Conservation (phyloP, 1,140 invertebrate genomes). For the Apis mellifera region Amel_HAv3.1 CM009936.2:14989001-14989500, state of each 20-base stretch:
- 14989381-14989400: no score
- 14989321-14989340: no score
- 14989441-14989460: conserved; percentile 76
- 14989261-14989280: no score
- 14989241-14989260: no score
- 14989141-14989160: conserved; percentile 59
- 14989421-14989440: no score
- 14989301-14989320: no score
- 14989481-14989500: conserved; percentile 74
- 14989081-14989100: conserved; percentile 9
- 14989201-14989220: conserved; percentile 8
- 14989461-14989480: conserved; percentile 82
- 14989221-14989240: no score
- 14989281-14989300: no score
- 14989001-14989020: conserved; percentile 52
- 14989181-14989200: conserved; percentile 19
- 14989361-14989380: no score
- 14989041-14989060: conserved; percentile 60
- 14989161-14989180: conserved; percentile 40
- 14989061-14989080: conserved; percentile 48
- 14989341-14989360: no score
- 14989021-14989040: conserved; percentile 46
- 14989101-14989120: conserved; percentile 51
- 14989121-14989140: conserved; percentile 4
- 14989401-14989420: no score